These are phyloP conservation scores for Trachelus troglodyta DNA, from an alignment of 2,888 invertebrate genomes.

Conservation along the genomic window DNA sequence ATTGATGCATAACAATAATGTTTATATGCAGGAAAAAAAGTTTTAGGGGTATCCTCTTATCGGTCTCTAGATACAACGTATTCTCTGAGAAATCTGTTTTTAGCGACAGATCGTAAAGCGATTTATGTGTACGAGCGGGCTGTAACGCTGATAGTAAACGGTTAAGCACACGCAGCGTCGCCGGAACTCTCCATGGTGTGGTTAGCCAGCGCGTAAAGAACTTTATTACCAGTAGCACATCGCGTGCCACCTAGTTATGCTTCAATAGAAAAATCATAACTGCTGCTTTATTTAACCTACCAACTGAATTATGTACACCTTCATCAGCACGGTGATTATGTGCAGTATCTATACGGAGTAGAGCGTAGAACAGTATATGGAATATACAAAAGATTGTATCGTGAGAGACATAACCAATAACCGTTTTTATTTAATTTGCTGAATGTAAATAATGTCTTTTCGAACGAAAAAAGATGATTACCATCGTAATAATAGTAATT, in stretches of 20 bases:
- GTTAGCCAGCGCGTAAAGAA: constrained; percentile 61
- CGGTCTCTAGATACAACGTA: constrained; percentile 31
- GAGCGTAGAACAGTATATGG: background rate
- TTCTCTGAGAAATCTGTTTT: constrained; percentile 62
- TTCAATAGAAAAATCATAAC: constrained; percentile 62
- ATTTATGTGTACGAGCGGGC: constrained; percentile 61
- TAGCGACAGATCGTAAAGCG: constrained; percentile 65
- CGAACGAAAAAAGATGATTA: background rate
- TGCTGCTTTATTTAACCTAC: constrained; percentile 9
- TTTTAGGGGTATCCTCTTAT: background rate
- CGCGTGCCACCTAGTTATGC: constrained; percentile 59
- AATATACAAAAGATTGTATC: background rate
- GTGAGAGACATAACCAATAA: background rate
- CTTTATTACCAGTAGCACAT: constrained; percentile 53
- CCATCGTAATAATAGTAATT: background rate
- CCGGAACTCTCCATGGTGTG: constrained; percentile 25
- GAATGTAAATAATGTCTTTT: background rate
- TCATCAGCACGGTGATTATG: background rate
- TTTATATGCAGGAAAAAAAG: background rate
- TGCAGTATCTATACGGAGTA: background rate
- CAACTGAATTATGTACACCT: background rate
- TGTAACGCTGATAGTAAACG: constrained; percentile 62
- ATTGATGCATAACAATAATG: background rate
- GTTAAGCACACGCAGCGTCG: constrained; percentile 46
- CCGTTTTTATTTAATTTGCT: background rate